Evolutionary conservation across 2,797 vertebrate species (phyloP).

Genomic region (Acrossocheilus wenchowensis): DNA sequence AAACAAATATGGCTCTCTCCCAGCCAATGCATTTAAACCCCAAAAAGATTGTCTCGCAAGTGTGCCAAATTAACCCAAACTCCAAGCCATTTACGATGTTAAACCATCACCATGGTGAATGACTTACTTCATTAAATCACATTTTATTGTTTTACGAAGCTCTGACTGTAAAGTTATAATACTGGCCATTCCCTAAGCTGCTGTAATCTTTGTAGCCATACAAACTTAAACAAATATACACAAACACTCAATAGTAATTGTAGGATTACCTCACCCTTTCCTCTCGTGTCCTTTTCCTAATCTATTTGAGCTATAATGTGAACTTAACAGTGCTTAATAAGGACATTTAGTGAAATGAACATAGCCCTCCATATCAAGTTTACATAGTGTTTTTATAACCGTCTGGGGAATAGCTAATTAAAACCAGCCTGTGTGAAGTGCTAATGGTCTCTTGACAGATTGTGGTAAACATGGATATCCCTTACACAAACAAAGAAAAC

Average conservation of each 20-base stretch:
- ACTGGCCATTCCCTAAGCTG: conserved; percentile 47
- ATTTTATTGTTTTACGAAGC: conserved; percentile 61
- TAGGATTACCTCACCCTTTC: conserved; percentile 36
- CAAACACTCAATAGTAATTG: conserved; percentile 45
- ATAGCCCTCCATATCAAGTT: conserved; percentile 48
- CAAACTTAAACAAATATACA: conserved; percentile 49
- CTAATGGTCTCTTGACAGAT: conserved; percentile 58
- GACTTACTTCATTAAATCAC: conserved; percentile 57
- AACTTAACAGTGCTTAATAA: conserved; percentile 44
- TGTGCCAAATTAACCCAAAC: conserved; percentile 61
- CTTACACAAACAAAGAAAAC: conserved; percentile 59
- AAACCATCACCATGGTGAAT: conserved; percentile 51
- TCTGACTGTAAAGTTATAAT: conserved; percentile 58
- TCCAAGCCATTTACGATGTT: conserved; percentile 56
- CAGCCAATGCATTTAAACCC: conserved; percentile 42
- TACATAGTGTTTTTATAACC: conserved; percentile 48
- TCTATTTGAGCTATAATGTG: conserved; percentile 33
- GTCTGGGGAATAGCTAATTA: conserved; percentile 56
- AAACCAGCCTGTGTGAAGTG: conserved; percentile 53
- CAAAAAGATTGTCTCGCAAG: conserved; percentile 51
- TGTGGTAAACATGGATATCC: conserved; percentile 51
- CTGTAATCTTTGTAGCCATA: conserved; percentile 56
- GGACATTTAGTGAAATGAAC: conserved; percentile 46
- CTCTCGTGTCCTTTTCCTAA: conserved; percentile 11
- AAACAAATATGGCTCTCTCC: conserved; percentile 47